Conservation (phyloP, 2,113 vertebrate species). For the Uria aalge region DNA sequence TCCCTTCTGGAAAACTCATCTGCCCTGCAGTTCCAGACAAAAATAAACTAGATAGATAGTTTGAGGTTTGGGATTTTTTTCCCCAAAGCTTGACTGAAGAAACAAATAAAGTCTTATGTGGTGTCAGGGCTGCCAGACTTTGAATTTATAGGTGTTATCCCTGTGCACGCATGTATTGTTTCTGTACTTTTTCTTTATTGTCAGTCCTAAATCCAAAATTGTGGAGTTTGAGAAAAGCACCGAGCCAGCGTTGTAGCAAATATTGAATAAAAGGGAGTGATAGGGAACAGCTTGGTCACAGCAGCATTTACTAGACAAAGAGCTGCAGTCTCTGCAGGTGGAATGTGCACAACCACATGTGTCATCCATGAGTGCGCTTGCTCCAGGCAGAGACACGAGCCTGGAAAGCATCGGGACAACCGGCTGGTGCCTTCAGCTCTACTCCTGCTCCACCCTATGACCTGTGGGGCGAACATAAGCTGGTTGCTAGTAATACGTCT, state of each 20-base stretch:
- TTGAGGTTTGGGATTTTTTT: neutral
- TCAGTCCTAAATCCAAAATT: neutral
- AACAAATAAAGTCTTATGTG: neutral
- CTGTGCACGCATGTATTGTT: neutral
- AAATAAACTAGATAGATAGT: constrained; percentile 26
- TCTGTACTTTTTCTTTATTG: neutral
- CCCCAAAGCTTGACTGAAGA: neutral
- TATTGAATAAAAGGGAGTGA: neutral
- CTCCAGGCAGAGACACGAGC: neutral
- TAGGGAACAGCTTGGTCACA: constrained; percentile 38
- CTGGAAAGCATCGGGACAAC: neutral
- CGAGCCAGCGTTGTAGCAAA: neutral
- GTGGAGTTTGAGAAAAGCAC: neutral
- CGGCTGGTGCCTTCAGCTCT: neutral
- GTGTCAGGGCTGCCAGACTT: neutral
- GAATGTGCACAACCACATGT: neutral
- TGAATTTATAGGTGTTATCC: neutral
- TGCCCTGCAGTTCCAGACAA: constrained; percentile 53
- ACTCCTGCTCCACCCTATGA: neutral
- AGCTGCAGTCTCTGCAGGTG: constrained; percentile 37
- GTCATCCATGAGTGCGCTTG: neutral
- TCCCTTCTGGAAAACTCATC: constrained; percentile 58
- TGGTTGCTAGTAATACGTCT: neutral
- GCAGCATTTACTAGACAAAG: constrained; percentile 38
- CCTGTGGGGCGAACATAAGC: neutral